Base-by-base conservation (phyloP, 30 jellyfish, hydroid and myxozoan species). In the Turritopsis dohrnii region DNA sequence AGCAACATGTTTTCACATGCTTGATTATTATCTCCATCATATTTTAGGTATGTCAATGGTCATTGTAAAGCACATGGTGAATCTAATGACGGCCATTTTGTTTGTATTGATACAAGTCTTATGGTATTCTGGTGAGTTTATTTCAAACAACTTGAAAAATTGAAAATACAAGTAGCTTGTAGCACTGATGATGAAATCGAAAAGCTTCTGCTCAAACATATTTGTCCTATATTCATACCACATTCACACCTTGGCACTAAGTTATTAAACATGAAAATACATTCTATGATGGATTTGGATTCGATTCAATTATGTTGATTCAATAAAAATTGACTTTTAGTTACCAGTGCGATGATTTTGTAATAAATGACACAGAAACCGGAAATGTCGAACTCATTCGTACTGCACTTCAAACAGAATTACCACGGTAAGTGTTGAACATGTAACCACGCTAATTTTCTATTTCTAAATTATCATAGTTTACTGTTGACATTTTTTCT, bases 281-380 rank as follows among this genome's bases (percentile, higher is more conserved):
- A 7, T n/a, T 69, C 19, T 69, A 19, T 7, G 77, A 21, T 53
- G 18, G 13, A 8, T 24, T 0, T 79, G 13, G 23, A 29, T 79
- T 29, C 21, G 29, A 9, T 22, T 0, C 29, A 1, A 18, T 65
- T 53, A 0, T n/a, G 0, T 19, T 0, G 18, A 21, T 81, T 16
- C 66, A 23, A 21, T 77, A 0, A 41, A 41, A 41, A 41, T 0
- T 75, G 28, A 52, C 0, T 76, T 76, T 27, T 54, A 92, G 98
- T 71, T 93, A 93, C 66, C 83, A 88, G 71, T 93, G 98, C 81
- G 98, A 93, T 84, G 98, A 93, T 25, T 93, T 88, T 81, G 95
- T 93, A 25, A 88, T 93, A 31, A 93, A 93, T 76, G 98, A 93
- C 88, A 93, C 98, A 41, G 75, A 82, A 73, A 83, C 95, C n/a